A percentile compares a stretch with the other conserved stretches of the same genome.
Evolutionary conservation across 2,113 vertebrate species (phyloP).

Genomic region (Echinops telfairi): DNA sequence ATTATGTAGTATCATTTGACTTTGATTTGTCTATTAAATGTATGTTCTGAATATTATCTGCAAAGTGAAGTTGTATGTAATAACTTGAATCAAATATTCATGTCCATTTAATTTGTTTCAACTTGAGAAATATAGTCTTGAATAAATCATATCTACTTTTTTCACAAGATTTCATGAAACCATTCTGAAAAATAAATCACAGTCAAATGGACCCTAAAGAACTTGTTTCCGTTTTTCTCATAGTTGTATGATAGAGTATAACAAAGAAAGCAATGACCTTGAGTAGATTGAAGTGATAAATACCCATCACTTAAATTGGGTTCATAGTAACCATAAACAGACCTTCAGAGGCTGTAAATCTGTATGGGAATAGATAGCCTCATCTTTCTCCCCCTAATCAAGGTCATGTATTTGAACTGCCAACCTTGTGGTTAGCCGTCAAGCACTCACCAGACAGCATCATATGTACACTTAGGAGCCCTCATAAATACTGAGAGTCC

Average conservation of each 20-base stretch:
- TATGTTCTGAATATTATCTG: neutral
- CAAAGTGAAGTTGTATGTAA: neutral
- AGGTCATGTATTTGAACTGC: too few relatives aligned
- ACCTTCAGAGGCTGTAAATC: too few relatives aligned
- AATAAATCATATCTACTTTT: neutral
- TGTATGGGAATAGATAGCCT: too few relatives aligned
- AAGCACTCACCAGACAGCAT: too few relatives aligned
- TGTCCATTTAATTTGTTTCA: neutral
- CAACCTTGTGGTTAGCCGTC: too few relatives aligned
- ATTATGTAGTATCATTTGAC: neutral
- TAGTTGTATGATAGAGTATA: neutral
- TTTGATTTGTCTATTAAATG: neutral
- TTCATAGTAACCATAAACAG: too few relatives aligned
- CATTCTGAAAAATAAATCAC: neutral
- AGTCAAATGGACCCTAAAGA: neutral
- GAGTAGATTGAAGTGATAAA: neutral
- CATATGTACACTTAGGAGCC: neutral
- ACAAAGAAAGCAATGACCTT: neutral
- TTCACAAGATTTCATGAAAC: neutral
- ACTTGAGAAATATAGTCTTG: neutral
- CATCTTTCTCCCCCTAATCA: too few relatives aligned
- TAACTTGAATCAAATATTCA: constrained; percentile 11
- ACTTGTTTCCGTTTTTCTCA: neutral
- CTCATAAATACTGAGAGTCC: neutral
- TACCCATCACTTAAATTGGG: too few relatives aligned